A percentile compares a stretch with the other conserved stretches of the same genome.
Evolutionary conservation across 2,113 vertebrate species (phyloP).

Genomic region (Sceloporus tristichus): DNA sequence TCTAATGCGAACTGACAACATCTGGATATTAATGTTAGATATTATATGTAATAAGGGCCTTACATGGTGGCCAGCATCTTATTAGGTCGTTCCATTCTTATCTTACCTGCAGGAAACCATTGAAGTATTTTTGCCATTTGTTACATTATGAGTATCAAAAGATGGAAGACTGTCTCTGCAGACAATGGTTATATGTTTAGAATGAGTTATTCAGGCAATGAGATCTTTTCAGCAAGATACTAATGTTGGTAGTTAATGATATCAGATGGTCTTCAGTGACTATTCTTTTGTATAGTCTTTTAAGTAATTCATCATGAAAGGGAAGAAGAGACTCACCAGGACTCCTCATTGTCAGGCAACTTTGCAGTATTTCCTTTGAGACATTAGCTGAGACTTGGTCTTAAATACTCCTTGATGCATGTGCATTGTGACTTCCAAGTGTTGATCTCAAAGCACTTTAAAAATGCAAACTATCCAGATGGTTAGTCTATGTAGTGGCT

Average conservation of each 20-base stretch:
- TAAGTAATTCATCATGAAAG: constrained; percentile 16
- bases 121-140: constrained; percentile 4
- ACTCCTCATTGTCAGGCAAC: neutral
- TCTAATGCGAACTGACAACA: neutral
- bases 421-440: neutral
- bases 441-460: constrained; percentile 44
- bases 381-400: neutral
- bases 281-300: neutral
- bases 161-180: constrained; percentile 12
- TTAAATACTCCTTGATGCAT: constrained; percentile 8
- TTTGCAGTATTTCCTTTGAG: constrained; percentile 23
- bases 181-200: constrained; percentile 12
- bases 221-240: neutral
- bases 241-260: neutral
- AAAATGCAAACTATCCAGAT: constrained; percentile 25
- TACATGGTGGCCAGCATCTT: neutral
- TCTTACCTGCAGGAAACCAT: constrained; percentile 17
- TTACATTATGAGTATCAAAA: neutral
- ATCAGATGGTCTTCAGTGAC: constrained; percentile 20
- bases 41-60: constrained; percentile 22
- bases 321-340: neutral
- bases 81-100: neutral
- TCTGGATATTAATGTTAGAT: constrained; percentile 13
- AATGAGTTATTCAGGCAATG: neutral
- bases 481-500: constrained; percentile 34